phyloP scores from a whole-genome alignment of 2,113 vertebrate species.

The Neodontobutis hainanensis region DNA sequence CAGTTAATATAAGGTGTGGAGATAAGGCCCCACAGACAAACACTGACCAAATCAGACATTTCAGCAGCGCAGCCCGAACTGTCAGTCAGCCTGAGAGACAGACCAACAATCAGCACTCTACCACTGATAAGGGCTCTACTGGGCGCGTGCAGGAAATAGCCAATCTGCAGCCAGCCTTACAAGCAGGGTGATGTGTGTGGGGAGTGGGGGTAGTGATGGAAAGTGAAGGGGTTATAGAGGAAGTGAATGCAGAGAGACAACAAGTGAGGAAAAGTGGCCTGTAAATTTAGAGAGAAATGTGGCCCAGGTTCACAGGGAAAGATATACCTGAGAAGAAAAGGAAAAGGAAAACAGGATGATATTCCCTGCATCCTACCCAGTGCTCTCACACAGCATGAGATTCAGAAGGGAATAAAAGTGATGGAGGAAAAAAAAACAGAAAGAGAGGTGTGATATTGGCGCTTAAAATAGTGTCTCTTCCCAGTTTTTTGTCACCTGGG shows the following conservation, averaged over 20 bases:
- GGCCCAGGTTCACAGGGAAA: slow-evolving; percentile 36
- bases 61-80: slow-evolving; percentile 76
- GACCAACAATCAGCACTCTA: slow-evolving; percentile 80
- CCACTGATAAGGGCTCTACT: slow-evolving; percentile 79
- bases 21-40: slow-evolving; percentile 83
- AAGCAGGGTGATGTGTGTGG: slow-evolving; percentile 17
- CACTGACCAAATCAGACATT: slow-evolving; percentile 84
- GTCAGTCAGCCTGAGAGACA: slow-evolving; percentile 83
- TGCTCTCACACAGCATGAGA: slow-evolving; percentile 34
- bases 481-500: slow-evolving; percentile 72
- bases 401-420: slow-evolving; percentile 48
- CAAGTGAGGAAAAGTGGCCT: slow-evolving; percentile 60
- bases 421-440: slow-evolving; percentile 12
- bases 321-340: slow-evolving; percentile 34
- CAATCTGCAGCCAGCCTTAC: slow-evolving; percentile 72
- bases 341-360: slow-evolving; percentile 35
- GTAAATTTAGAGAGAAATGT: slow-evolving; percentile 60
- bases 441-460: slow-evolving; percentile 62
- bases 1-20: slow-evolving; percentile 83
- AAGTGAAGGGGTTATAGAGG: slow-evolving; percentile 50
- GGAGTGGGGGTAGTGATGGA: slow-evolving; percentile 41
- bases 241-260: slow-evolving; percentile 59
- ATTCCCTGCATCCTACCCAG: slow-evolving; percentile 46
- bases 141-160: slow-evolving; percentile 78
- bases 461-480: slow-evolving; percentile 73